Conservation (phyloP, 1,140 invertebrate genomes). For the Zelostemma sp. region DNA sequence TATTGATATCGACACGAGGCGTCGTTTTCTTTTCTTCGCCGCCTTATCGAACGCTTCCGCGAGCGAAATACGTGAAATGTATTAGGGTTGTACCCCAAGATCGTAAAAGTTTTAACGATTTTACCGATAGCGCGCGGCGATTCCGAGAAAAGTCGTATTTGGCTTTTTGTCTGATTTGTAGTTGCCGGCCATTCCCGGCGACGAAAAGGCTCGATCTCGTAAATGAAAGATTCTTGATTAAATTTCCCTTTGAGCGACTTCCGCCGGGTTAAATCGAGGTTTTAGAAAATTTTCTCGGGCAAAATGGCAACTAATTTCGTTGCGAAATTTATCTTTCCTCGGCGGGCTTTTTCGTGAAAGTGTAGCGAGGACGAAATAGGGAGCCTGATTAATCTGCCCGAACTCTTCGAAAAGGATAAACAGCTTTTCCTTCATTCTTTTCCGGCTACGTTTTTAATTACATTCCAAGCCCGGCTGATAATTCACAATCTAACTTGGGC, state of each 20-base stretch:
- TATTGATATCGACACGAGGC: slow-evolving; percentile 20
- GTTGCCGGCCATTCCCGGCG: too few species aligned
- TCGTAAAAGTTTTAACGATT: slow-evolving; percentile 57
- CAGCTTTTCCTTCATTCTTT: slow-evolving; percentile 22
- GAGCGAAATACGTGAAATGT: slow-evolving; percentile 24
- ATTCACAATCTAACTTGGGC: slow-evolving; percentile 15
- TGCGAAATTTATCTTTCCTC: background rate
- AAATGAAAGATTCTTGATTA: background rate
- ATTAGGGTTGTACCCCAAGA: slow-evolving; percentile 33
- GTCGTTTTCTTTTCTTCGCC: slow-evolving; percentile 21
- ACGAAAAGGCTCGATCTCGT: too few species aligned
- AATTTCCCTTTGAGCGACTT: slow-evolving; percentile 7
- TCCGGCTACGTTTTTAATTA: slow-evolving; percentile 27
- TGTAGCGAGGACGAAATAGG: background rate
- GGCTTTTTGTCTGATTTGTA: slow-evolving; percentile 13
- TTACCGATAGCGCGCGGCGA: slow-evolving; percentile 32
- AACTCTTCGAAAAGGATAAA: slow-evolving; percentile 20
- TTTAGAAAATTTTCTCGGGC: background rate
- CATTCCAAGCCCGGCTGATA: slow-evolving; percentile 4
- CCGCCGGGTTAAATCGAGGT: background rate
- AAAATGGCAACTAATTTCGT: slow-evolving; percentile 8
- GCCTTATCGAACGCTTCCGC: slow-evolving; percentile 12
- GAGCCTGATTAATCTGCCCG: slow-evolving; percentile 19
- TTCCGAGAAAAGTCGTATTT: slow-evolving; percentile 35
- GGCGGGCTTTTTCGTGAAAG: background rate